A percentile compares a stretch with the other conserved stretches of the same genome.
Evolutionary conservation across 2,113 vertebrate species (phyloP).

Genomic region (Spea multiplicata): DNA sequence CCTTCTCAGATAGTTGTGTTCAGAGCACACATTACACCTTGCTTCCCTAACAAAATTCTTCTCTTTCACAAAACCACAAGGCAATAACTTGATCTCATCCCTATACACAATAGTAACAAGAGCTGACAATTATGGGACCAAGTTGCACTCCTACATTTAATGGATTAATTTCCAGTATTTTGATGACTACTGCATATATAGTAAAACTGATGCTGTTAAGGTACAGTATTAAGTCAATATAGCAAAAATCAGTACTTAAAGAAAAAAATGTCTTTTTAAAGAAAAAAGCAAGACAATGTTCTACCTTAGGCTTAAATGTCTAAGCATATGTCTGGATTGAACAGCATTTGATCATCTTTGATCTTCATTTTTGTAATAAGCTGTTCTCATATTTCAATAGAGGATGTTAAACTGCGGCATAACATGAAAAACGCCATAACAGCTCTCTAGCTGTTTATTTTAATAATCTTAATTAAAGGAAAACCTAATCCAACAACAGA

Average conservation of each 20-base stretch:
- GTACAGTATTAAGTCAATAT: too few relatives aligned
- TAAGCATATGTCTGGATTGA: slow-evolving; percentile 50
- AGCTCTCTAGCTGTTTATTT: slow-evolving; percentile 58
- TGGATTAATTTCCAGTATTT: too few relatives aligned
- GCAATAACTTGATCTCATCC: too few relatives aligned
- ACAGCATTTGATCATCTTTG: slow-evolving; percentile 47
- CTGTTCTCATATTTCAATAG: slow-evolving; percentile 59
- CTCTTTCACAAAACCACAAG: too few relatives aligned
- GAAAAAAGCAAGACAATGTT: background rate
- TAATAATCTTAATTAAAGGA: slow-evolving; percentile 59
- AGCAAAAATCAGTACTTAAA: background rate
- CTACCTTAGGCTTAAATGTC: slow-evolving; percentile 44
- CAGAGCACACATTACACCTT: too few relatives aligned
- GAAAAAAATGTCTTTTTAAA: slow-evolving; percentile 20
- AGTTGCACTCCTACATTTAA: too few relatives aligned
- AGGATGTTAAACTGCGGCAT: slow-evolving; percentile 60
- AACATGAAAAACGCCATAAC: slow-evolving; percentile 55
- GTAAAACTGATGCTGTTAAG: too few relatives aligned
- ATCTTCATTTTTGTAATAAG: slow-evolving; percentile 56
- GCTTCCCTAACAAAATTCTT: too few relatives aligned
- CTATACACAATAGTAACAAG: too few relatives aligned
- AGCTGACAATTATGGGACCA: too few relatives aligned
- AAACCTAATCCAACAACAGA: slow-evolving; percentile 57
- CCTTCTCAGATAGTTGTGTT: too few relatives aligned
- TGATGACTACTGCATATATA: too few relatives aligned